A percentile compares a stretch with the other conserved stretches of the same genome.
phyloP scores from a whole-genome alignment of 1,140 invertebrate genomes.

The Meteorus sp. region DNA sequence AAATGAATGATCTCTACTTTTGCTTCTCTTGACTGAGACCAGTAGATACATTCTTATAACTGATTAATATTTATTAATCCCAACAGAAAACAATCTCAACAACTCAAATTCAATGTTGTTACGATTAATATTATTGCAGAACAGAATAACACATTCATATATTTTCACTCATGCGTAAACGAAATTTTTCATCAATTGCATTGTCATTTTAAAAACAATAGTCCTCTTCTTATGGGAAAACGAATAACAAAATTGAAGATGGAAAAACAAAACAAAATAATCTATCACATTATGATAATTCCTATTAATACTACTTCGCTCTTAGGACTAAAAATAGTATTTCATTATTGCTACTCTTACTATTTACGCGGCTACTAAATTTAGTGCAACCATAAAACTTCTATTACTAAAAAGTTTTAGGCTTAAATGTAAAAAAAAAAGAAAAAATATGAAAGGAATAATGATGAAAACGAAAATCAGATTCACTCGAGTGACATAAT shows the following conservation, averaged over 20 bases:
- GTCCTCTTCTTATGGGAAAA: no score
- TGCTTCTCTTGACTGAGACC: slow-evolving; percentile 44
- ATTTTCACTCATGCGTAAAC: slow-evolving; percentile 7
- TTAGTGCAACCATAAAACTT: slow-evolving; percentile 7
- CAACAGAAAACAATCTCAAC: slow-evolving; percentile 34
- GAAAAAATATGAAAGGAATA: background rate
- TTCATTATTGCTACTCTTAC: slow-evolving; percentile 22
- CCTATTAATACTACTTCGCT: slow-evolving; percentile 25
- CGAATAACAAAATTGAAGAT: slow-evolving; percentile 6
- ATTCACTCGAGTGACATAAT: background rate
- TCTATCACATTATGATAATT: slow-evolving; percentile 16
- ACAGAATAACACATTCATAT: background rate
- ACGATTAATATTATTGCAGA: slow-evolving; percentile 23
- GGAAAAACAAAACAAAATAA: background rate
- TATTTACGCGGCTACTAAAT: slow-evolving; percentile 26
- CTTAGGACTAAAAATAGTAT: slow-evolving; percentile 27
- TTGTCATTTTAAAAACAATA: no score
- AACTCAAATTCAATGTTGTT: slow-evolving; percentile 24
- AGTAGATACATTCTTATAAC: slow-evolving; percentile 45
- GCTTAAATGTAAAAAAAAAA: slow-evolving; percentile 11
- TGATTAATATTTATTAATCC: slow-evolving; percentile 27
- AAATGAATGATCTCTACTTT: slow-evolving; percentile 33
- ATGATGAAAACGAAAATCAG: no score
- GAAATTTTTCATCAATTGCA: background rate
- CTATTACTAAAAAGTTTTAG: slow-evolving; percentile 32